Evolutionary conservation across 2,888 invertebrate species (phyloP), one percentile per base, ranked within the genome.

Genomic region (Drosophila quinaria): DNA sequence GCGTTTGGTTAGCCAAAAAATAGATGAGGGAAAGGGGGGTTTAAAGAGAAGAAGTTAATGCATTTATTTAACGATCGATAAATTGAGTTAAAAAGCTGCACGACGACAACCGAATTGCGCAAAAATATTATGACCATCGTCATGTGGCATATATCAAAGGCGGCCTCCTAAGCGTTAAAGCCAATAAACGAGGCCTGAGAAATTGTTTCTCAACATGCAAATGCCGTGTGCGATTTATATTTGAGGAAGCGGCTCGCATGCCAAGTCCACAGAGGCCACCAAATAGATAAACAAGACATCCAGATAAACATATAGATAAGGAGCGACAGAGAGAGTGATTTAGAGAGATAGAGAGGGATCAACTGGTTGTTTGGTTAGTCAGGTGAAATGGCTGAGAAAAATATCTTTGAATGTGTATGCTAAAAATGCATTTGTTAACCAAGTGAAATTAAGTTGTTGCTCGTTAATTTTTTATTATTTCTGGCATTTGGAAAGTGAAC

Each of bases 81-180:
- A 89, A 86, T 86, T 75, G 73, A 70, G 65, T 56, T 64, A 70
- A 85, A 82, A 81, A 81, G 82, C 89, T 56, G 80, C 64, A 65
- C 78, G 78, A 89, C 90, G 90, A 87, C 90, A 91, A 90, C 90
- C 81, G 91, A 85, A 89, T 91, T 90, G 90, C 91, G 90, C 91
- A 90, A 85, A 90, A 89, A 83, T 87, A 90, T 91, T 91, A 90
- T 85, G 89, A 83, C 83, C 89, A 87, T 85, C 90, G 87, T 73
- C 87, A 77, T 89, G 78, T 90, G 78, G 81, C 75, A 80, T 68
- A 81, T 87, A 83, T 84, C 84, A 89, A 89, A 84, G 84, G 87
- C 87, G 81, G 81, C 70, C 78, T 68, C 63, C 58, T 59, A 71
- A 71, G 82, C 64, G 71, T 68, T 70, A 76, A 72, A 64, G 56